Base-by-base conservation (phyloP, 2,797 vertebrate genomes). In the Gymnocypris eckloni region DNA sequence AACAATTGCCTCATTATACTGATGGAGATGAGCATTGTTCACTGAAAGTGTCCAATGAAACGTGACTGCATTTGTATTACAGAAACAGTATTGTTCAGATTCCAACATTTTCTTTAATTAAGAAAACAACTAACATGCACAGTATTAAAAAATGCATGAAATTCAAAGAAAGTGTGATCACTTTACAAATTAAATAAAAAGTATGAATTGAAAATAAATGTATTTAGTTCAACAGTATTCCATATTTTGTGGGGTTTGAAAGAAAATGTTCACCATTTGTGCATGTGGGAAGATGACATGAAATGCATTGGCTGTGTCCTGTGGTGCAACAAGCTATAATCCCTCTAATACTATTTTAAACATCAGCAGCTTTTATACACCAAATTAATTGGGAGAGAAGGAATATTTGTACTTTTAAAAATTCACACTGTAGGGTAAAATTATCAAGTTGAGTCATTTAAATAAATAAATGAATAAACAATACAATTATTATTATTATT, bases 1-100 rank as follows among this genome's bases (percentile, higher is more conserved):
- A 80, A 87, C 79, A 86, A 86, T 87, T 86, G 79, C 82, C 56
- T 82, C 67, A 87, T 88, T 72, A 77, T 81, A 78, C 82, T 89
- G 86, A 89, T 90, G 85, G 86, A 88, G 81, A 86, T 70, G 73
- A 75, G 85, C 52, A 75, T 85, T 80, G 77, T 79, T 61, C 64
- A 82, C 66, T 71, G 81, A 80, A 54, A 70, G 81, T 75, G 33
- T 75, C 69, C 75, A 83, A 33, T 64, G 48, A 69, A 83, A 84
- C 33, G 15, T 39, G 54, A 67, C 64, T 59, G 75, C 45, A 56
- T 52, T 76, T 56, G 33, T 52, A 54, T 77, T 54, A 25, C 25
- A 28, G 33, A 66, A 28, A 25, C 25, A 12, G 61, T 70, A 78
- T 84, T 73, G 25, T 64, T 81, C 33, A 52, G 45, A 52, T 61